Conservation (phyloP, 2,888 invertebrate genomes). For the Caenorhabditis japonica region DNA sequence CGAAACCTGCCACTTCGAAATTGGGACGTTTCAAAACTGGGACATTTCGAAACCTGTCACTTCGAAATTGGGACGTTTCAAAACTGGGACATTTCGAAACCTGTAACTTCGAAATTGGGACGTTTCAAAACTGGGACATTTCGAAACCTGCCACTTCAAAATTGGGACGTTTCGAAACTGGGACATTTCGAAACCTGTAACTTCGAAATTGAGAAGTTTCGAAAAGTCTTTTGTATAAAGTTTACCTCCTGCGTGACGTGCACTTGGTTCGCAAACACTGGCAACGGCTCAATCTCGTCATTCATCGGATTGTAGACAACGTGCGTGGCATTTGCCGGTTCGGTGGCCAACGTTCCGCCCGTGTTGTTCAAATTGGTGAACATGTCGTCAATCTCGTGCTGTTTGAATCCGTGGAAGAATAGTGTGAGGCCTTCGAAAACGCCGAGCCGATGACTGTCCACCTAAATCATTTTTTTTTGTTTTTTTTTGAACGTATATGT, state of each 20-base stretch:
- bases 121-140: too few species aligned
- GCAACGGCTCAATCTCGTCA: conserved; percentile 40
- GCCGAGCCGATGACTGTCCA: conserved; percentile 22
- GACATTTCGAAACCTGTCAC: too few species aligned
- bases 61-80: too few species aligned
- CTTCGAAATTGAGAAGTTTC: too few species aligned
- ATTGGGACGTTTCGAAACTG: too few species aligned
- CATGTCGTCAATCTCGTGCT: conserved; percentile 51
- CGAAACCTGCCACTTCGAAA: too few species aligned
- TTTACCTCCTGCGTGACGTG: conserved; percentile 55
- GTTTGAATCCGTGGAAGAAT: conserved; percentile 51
- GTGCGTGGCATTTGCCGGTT: conserved; percentile 36
- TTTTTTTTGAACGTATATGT: background rate
- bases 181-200: too few species aligned
- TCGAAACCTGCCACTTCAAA: too few species aligned
- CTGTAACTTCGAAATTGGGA: too few species aligned
- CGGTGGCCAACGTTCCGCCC: conserved; percentile 22
- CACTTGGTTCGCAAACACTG: conserved; percentile 27
- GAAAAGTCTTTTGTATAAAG: background rate
- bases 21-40: too few species aligned
- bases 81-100: too few species aligned
- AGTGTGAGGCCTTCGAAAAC: conserved; percentile 59
- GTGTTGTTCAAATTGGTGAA: conserved; percentile 30
- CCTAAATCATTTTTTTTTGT: conserved; percentile 1
- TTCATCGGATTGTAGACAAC: conserved; percentile 47